Evolutionary conservation across 2,888 invertebrate species (phyloP).

Genomic region (Drosophila hamatofila): DNA sequence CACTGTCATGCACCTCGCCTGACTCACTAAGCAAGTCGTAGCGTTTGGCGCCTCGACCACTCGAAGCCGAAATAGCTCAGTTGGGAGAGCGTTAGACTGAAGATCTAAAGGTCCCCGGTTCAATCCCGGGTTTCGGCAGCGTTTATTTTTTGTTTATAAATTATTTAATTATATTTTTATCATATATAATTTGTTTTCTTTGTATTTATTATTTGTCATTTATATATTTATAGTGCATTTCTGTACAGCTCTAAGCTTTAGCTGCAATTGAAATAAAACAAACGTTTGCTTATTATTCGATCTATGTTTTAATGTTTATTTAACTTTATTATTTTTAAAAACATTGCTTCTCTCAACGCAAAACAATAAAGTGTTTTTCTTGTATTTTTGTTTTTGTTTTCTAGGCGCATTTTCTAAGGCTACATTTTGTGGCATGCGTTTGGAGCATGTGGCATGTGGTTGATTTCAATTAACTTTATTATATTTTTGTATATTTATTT

Average conservation of each 20-base stretch:
- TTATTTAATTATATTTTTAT: not conserved
- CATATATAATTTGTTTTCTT: not conserved
- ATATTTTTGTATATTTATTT: not conserved
- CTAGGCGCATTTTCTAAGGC: constrained; percentile 68
- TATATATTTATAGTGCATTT: too few species aligned
- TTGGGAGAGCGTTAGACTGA: constrained; percentile 93
- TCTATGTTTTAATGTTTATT: constrained; percentile 24
- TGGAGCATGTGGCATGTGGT: constrained; percentile 22
- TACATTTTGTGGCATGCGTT: constrained; percentile 49
- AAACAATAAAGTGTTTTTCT: constrained; percentile 22
- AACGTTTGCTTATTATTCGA: constrained; percentile 9
- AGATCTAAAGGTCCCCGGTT: constrained; percentile 92
- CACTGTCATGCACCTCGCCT: not conserved
- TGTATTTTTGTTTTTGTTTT: constrained; percentile 16
- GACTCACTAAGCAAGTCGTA: constrained; percentile 12
- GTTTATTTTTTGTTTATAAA: not conserved
- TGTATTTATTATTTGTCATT: not conserved
- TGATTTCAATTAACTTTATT: not conserved
- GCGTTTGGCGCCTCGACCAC: not conserved
- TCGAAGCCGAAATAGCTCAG: constrained; percentile 91
- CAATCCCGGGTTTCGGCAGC: constrained; percentile 90
- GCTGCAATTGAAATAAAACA: not conserved
- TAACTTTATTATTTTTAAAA: constrained; percentile 36
- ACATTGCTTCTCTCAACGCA: constrained; percentile 52
- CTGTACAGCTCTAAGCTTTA: not conserved